Conservation (phyloP, 2,113 vertebrate genomes). For the Taxidea taxus region DNA sequence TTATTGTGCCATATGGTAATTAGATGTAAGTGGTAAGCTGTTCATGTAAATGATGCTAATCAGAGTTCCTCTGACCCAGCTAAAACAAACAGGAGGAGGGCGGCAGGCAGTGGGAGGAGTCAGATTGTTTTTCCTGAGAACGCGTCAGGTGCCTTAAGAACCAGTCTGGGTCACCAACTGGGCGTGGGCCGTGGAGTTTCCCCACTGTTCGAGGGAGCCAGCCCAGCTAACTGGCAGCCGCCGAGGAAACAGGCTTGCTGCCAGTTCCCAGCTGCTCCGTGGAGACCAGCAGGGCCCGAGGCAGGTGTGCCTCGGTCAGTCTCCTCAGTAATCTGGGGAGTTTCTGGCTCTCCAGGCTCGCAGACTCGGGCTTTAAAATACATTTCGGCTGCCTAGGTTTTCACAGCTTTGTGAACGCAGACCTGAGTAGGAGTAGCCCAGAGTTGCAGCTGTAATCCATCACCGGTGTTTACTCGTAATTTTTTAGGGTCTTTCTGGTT, state of each 20-base stretch:
- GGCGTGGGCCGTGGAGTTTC: not conserved
- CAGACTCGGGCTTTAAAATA: not conserved
- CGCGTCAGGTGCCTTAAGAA: not conserved
- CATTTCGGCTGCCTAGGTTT: not conserved
- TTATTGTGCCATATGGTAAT: slow-evolving; percentile 60
- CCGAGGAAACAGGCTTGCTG: not conserved
- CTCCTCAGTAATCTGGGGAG: not conserved
- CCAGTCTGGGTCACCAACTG: not conserved
- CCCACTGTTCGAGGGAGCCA: not conserved
- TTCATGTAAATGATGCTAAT: slow-evolving; percentile 45
- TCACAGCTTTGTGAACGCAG: not conserved
- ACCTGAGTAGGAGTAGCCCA: not conserved
- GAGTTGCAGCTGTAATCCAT: not conserved
- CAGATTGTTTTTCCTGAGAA: not conserved
- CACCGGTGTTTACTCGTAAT: not conserved
- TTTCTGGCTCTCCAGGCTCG: not conserved
- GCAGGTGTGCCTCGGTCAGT: not conserved
- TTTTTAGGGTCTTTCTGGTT: not conserved
- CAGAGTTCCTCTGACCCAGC: slow-evolving; percentile 41
- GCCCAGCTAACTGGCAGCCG: not conserved
- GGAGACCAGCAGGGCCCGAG: not conserved
- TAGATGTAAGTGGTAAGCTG: slow-evolving; percentile 39
- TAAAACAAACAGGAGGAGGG: slow-evolving; percentile 19
- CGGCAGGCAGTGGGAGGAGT: not conserved
- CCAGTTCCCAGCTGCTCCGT: not conserved